Evolutionary conservation across 2,888 invertebrate genomes (phyloP).

Genomic region (Meganola albula): DNA sequence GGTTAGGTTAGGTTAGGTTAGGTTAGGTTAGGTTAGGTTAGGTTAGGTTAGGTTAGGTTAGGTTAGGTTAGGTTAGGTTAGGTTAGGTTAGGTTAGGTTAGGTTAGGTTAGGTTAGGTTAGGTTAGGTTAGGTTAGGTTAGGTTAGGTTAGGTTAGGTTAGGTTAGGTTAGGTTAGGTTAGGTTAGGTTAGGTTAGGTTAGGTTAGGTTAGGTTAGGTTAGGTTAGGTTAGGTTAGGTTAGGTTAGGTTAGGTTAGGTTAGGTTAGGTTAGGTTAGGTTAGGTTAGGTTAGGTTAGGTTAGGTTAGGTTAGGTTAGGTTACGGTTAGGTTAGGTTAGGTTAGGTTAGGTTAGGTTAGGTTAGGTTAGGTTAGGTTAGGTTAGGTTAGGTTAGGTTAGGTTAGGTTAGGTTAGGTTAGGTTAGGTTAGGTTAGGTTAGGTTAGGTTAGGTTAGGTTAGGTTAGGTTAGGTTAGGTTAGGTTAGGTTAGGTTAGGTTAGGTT

Average conservation of each 20-base stretch:
- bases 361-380: constrained; percentile 13
- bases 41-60: no score
- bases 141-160: constrained; percentile 13
- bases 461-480: constrained; percentile 6
- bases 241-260: constrained; percentile 12
- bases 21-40: no score
- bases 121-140: constrained; percentile 8
- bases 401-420: constrained; percentile 11
- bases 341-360: constrained; percentile 14
- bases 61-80: constrained; percentile 4
- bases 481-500: constrained; percentile 12
- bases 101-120: constrained; percentile 2
- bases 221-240: constrained; percentile 11
- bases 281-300: constrained; percentile 15
- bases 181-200: constrained; percentile 12
- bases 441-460: constrained; percentile 10
- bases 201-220: constrained; percentile 11
- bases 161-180: constrained; percentile 12
- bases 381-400: constrained; percentile 12
- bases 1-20: no score
- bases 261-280: constrained; percentile 13
- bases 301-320: constrained; percentile 14
- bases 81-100: constrained; percentile 2
- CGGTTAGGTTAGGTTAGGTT: constrained; percentile 11
- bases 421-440: constrained; percentile 10